Evolutionary conservation across 2,797 vertebrate species (phyloP), one percentile per base, ranked within the genome.

Genomic region (Eupleurogrammus muticus): DNA sequence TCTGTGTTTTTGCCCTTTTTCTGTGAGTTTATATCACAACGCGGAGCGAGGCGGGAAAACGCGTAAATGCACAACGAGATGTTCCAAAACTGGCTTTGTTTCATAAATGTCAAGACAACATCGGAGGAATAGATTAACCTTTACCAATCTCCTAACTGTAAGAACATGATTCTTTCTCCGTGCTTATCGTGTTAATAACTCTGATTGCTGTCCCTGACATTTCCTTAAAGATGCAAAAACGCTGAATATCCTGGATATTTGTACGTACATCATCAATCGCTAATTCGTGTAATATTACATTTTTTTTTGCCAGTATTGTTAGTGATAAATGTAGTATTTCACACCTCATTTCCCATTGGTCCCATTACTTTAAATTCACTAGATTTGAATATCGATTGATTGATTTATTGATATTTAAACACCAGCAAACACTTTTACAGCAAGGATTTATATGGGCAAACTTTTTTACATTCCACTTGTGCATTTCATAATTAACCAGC

Each of bases 61-160:
- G 70, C 6, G 55, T 80, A 76, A 83, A 82, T 65, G 50, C 38
- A 67, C 53, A 66, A 20, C 51, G 69, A 76, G 57, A 60, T 35
- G 72, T 68, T 73, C 56, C 23, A 72, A 60, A 17, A 38, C 54
- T 69, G 54, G 53, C 67, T 76, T 81, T n/a, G 13, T 82, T 83
- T 84, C 2, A n/a, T 75, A 91, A 92, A 90, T 91, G 87, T 80
- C 88, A 89, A 64, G 69, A 71, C 51, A 86, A 65, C 84, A 83
- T 73, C 71, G 50, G 73, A n/a, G 70, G 89, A 90, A 88, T 87
- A 89, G 56, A 90, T 92, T 89, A 90, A 93, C 90, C 91, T 94
- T 92, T 88, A 80, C 75, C 70, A 51, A 78, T 68, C 61, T 78
- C 63, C 75, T 72, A 72, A 65, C 54, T 72, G 62, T 75, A 76